These are phyloP conservation scores for Hipposideros armiger DNA, from an alignment of 2,113 vertebrate genomes.

Conservation along the genomic window DNA sequence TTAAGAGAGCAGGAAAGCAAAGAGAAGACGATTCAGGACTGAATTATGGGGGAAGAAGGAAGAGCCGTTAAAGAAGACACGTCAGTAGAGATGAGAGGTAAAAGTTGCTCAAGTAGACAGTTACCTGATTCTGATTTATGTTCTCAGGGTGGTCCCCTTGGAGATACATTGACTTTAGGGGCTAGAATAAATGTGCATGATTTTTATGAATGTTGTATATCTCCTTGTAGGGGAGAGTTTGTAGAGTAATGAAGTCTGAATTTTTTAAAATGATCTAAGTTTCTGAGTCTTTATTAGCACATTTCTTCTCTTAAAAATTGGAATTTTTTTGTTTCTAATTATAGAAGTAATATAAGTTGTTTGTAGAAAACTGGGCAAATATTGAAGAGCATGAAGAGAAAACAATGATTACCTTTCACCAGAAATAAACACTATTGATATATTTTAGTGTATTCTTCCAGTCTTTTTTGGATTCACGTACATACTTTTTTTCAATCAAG, in stretches of 20 bases:
- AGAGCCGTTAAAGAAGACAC: background rate
- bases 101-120: background rate
- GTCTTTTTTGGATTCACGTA: background rate
- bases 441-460: background rate
- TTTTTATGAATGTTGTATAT: background rate
- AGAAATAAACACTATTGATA: background rate
- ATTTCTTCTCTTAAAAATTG: background rate
- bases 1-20: background rate
- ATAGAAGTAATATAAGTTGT: background rate
- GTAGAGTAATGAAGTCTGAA: background rate
- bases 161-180: background rate
- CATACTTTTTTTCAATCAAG: background rate
- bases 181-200: background rate
- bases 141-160: background rate
- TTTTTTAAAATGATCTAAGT: constrained; percentile 17
- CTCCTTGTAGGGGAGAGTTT: background rate
- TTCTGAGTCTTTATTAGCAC: constrained; percentile 28
- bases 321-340: background rate
- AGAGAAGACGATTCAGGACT: background rate
- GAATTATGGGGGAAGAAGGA: background rate
- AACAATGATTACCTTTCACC: background rate
- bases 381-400: background rate
- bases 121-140: background rate
- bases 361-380: constrained; percentile 9
- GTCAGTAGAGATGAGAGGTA: background rate